Evolutionary conservation across 2,888 invertebrate species (phyloP).

Genomic region (Chironomus riparius): DNA sequence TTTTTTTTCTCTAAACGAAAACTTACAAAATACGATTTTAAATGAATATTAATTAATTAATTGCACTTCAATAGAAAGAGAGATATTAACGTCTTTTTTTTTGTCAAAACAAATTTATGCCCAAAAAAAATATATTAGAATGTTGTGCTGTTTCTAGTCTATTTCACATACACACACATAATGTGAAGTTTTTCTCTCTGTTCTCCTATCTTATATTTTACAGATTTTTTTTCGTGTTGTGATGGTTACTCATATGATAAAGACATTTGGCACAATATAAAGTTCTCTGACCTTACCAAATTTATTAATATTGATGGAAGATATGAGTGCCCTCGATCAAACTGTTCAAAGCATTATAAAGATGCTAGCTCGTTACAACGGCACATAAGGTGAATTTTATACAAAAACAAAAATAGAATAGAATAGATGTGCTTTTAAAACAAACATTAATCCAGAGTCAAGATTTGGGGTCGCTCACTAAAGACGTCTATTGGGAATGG

Average conservation of each 20-base stretch:
- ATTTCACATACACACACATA: neutral
- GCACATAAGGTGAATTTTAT: conserved; percentile 40
- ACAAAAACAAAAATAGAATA: conserved; percentile 28
- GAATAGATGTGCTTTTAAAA: conserved; percentile 17
- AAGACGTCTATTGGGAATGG: neutral
- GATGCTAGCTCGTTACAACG: conserved; percentile 44
- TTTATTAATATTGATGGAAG: conserved; percentile 43
- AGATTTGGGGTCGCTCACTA: neutral
- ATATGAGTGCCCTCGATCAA: conserved; percentile 42
- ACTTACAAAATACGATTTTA: neutral
- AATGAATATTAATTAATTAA: neutral
- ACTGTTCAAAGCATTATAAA: conserved; percentile 44
- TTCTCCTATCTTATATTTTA: conserved; percentile 8
- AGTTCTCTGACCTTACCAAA: conserved; percentile 43
- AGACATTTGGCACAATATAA: conserved; percentile 44
- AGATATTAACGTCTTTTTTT: neutral
- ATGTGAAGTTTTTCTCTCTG: conserved; percentile 2
- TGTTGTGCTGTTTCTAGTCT: neutral
- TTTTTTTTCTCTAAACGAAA: neutral
- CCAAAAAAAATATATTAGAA: neutral
- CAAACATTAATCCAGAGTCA: neutral
- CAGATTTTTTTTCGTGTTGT: conserved; percentile 25
- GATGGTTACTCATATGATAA: conserved; percentile 26
- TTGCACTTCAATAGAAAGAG: neutral
- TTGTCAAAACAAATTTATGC: neutral